Conservation (phyloP, 2,113 vertebrate genomes). For the Melozone crissalis region DNA sequence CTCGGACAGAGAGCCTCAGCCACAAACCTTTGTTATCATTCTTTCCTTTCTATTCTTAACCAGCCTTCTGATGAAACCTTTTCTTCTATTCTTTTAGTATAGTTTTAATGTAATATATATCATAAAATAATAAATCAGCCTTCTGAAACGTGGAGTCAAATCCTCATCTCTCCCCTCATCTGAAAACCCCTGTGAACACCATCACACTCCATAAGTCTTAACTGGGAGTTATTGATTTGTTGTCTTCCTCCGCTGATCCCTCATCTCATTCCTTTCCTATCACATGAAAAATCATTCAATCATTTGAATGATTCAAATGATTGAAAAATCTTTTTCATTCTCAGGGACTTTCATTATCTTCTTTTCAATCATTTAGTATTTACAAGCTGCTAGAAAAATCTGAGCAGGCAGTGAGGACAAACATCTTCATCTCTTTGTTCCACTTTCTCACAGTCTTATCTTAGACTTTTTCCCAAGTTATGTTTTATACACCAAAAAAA, state of each 20-base stretch:
- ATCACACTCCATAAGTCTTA: neutral
- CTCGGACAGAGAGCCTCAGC: no score
- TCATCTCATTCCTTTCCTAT: rapidly evolving
- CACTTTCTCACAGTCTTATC: neutral
- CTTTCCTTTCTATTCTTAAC: no score
- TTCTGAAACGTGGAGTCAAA: no score
- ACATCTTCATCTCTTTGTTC: neutral
- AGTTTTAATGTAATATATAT: no score
- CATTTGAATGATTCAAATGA: no score
- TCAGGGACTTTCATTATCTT: neutral
- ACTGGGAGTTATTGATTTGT: neutral
- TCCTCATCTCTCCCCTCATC: no score
- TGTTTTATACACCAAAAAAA: neutral
- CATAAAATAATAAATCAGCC: no score
- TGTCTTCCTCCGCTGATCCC: neutral
- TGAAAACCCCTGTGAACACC: no score
- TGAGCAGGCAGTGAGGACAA: neutral
- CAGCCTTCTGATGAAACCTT: no score
- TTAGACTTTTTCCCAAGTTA: neutral
- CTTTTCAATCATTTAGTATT: neutral
- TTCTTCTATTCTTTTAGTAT: no score
- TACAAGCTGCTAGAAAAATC: neutral
- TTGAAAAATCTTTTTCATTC: neutral
- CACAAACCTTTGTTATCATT: no score
- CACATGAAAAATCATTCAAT: neutral